Evolutionary conservation across 2,888 invertebrate species (phyloP).

Genomic region (Caenorhabditis virilis): DNA sequence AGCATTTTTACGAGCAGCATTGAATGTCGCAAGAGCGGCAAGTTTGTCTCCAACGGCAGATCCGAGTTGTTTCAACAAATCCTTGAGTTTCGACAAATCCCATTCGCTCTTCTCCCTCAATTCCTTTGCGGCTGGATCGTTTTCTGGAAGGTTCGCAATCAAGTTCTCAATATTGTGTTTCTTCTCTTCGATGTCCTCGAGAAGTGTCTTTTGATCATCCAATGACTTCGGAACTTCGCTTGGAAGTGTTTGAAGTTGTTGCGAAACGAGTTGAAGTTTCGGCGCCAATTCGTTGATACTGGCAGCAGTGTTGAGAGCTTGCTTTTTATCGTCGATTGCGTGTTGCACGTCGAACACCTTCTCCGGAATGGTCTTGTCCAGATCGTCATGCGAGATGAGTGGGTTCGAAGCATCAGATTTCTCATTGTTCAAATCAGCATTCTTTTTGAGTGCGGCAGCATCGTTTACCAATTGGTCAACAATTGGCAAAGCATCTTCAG

Average conservation of each 20-base stretch:
- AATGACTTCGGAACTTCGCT: conserved; percentile 16
- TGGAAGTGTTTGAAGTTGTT: conserved; percentile 28
- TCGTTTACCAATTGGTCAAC: conserved; percentile 33
- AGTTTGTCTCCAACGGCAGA: conserved; percentile 44
- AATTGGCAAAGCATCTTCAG: conserved; percentile 23
- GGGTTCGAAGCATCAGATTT: conserved; percentile 10
- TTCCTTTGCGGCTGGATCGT: conserved; percentile 32
- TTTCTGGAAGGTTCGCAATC: conserved; percentile 26
- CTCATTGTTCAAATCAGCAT: conserved; percentile 20
- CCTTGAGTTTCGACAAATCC: conserved; percentile 43
- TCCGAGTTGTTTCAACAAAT: conserved; percentile 33
- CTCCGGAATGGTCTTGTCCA: conserved; percentile 19
- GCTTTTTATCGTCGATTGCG: conserved; percentile 23
- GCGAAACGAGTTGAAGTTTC: conserved; percentile 24
- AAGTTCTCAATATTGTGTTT: conserved; percentile 36
- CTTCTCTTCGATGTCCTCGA: conserved; percentile 35
- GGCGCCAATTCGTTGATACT: conserved; percentile 33
- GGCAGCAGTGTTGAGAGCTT: conserved; percentile 20
- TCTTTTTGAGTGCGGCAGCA: conserved; percentile 21
- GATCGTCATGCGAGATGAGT: conserved; percentile 22
- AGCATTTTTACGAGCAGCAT: conserved; percentile 41
- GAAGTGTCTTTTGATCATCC: conserved; percentile 31
- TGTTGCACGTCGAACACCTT: conserved; percentile 9
- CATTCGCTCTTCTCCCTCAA: conserved; percentile 40
- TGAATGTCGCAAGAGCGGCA: conserved; percentile 46